A percentile compares a stretch with the other conserved stretches of the same genome.
phyloP scores from a whole-genome alignment of 2,888 invertebrate species.

The Spatulosminthurus flaviceps region DNA sequence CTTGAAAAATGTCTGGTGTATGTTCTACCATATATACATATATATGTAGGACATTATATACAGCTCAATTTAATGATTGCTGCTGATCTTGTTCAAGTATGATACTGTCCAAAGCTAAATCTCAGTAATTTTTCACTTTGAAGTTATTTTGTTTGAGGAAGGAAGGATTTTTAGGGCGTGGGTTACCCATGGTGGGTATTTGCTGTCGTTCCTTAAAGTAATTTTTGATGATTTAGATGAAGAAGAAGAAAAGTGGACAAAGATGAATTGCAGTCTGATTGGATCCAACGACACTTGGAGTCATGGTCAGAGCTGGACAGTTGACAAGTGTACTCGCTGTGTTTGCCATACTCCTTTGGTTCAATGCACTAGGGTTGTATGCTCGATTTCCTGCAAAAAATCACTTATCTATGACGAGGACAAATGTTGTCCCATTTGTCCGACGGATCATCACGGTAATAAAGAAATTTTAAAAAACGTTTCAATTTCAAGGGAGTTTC shows the following conservation, averaged over 20 bases:
- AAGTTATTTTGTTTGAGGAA: too few species aligned
- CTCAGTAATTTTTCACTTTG: not conserved
- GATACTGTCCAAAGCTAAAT: not conserved
- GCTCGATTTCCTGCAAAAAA: slow-evolving; percentile 61
- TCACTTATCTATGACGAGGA: slow-evolving; percentile 56
- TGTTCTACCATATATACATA: too few species aligned
- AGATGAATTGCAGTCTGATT: slow-evolving; percentile 38
- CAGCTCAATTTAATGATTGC: too few species aligned
- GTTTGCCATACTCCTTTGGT: slow-evolving; percentile 21
- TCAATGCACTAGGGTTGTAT: slow-evolving; percentile 61
- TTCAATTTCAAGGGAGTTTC: not conserved
- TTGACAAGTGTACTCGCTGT: slow-evolving; percentile 24
- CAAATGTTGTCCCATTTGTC: slow-evolving; percentile 63
- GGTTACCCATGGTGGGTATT: too few species aligned
- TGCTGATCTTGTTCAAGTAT: too few species aligned
- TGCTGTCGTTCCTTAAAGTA: too few species aligned
- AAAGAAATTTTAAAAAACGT: not conserved
- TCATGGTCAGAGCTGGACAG: slow-evolving; percentile 20
- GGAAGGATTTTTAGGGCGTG: too few species aligned
- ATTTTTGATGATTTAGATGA: slow-evolving; percentile 26
- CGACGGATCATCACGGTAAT: slow-evolving; percentile 6
- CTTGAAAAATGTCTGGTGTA: too few species aligned
- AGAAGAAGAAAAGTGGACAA: slow-evolving; percentile 37
- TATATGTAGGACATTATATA: too few species aligned
- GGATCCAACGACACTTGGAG: slow-evolving; percentile 7